Percentiles rank a stretch among this genome's conserved stretches.
These are phyloP conservation scores for Dromococcyx pavoninus DNA, from an alignment of 2,797 vertebrate genomes.

Conservation along the genomic window DNA sequence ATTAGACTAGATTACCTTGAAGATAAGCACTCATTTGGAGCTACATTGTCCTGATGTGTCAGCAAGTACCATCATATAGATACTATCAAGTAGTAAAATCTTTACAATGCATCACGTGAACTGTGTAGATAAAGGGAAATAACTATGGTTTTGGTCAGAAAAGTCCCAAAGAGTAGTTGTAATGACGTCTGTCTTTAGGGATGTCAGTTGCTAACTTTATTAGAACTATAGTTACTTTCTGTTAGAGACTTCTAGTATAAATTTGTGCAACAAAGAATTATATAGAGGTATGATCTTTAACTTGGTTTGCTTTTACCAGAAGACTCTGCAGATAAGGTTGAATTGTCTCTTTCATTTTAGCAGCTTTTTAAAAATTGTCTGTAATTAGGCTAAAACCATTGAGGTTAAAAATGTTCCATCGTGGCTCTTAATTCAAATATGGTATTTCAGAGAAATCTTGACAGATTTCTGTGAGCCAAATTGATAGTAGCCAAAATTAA, in stretches of 20 bases:
- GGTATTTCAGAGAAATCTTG: not conserved
- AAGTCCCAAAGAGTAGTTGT: not conserved
- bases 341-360: not conserved
- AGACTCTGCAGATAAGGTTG: not conserved
- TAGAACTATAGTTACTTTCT: not conserved
- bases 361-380: not conserved
- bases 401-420: not conserved
- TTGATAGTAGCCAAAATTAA: not conserved
- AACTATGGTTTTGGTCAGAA: not conserved
- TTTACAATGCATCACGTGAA: not conserved
- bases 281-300: not conserved
- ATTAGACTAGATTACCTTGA: not conserved
- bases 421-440: not conserved
- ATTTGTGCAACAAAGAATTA: not conserved
- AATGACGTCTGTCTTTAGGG: not conserved
- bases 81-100: slow-evolving; percentile 24
- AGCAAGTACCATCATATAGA: not conserved
- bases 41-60: not conserved
- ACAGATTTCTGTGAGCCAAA: not conserved
- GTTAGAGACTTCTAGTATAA: not conserved
- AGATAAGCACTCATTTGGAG: slow-evolving; percentile 9
- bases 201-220: not conserved
- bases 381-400: not conserved
- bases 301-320: not conserved
- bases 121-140: not conserved